A percentile compares a stretch with the other conserved stretches of the same genome.
Conservation (phyloP, 2,888 invertebrate genomes). For the Neoaliturus tenellus region DNA sequence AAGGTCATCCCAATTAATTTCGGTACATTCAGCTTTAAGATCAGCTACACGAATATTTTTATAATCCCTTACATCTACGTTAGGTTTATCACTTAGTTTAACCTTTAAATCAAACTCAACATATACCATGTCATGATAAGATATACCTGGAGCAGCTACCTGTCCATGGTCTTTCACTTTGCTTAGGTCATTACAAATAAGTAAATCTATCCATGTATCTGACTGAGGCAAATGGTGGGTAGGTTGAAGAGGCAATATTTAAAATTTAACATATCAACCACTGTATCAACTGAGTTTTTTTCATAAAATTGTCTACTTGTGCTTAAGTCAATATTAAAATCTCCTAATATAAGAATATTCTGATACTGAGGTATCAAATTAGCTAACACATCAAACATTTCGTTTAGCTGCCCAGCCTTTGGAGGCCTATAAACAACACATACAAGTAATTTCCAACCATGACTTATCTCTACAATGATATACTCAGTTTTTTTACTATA, state of each 20-base stretch:
- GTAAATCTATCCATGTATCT: background rate
- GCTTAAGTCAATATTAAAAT: constrained; percentile 12
- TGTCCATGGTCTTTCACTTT: background rate
- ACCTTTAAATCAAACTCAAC: constrained; percentile 1
- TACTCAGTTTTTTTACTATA: constrained; percentile 24
- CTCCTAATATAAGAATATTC: background rate
- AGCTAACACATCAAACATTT: background rate
- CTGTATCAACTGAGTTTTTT: background rate
- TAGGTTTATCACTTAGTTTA: background rate
- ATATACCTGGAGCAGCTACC: background rate
- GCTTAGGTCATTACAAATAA: background rate
- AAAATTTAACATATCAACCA: constrained; percentile 6
- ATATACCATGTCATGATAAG: background rate
- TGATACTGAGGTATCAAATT: background rate
- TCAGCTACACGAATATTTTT: background rate
- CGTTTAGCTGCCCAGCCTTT: background rate
- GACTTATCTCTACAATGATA: background rate
- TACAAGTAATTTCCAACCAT: constrained; percentile 1
- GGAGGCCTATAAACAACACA: constrained; percentile 4
- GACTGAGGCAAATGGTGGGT: background rate
- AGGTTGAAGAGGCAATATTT: background rate
- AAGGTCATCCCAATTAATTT: background rate
- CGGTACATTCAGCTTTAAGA: background rate
- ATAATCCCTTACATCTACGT: background rate
- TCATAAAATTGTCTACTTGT: background rate